Evolutionary conservation across 2,888 invertebrate genomes (phyloP), one percentile per base, ranked within the genome.

Genomic region (Anthoptus insignis): DNA sequence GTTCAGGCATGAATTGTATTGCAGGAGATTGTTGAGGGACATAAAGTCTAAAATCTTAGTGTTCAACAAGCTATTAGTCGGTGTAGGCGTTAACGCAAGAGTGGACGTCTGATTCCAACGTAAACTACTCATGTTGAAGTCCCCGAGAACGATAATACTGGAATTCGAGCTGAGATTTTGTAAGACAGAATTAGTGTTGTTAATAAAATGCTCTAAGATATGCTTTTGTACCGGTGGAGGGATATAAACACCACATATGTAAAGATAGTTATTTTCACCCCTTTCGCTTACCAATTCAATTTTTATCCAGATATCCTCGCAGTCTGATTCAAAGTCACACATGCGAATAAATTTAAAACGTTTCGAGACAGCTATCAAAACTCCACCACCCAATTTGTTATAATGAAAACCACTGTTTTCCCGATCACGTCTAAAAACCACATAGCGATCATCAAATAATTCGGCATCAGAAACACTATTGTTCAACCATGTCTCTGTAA

Each of bases 401-500:
- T 49, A 19, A 8, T 22, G 49, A 13, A 24, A 49, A 2, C 49
- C 27, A 8, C 49, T 22, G 3, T 4, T 7, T 49, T 49, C 27
- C 16, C 49, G 22, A 49, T 49, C 49, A 7, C 49, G 24, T 49
- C 49, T 49, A 21, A 24, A 24, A 24, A 49, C 49, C 13, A 24
- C 21, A 29, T 60, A 66, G 7, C 39, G 34, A 4, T 53, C 37
- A 19, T 37, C 50, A n/a, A 66, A 57, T 9, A 64, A 16, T 39
- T 67, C 67, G 8, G 24, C 56, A 21, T 60, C 61, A 2, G 16
- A 13, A 7, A 67, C 24, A 9, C 39, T 65, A 22, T 50, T 32
- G 29, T 65, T 49, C 13, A 65, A 19, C 64, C 64, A 67, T 4
- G 64, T 64, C 42, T 67, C 64, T n/a, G 67, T 67, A 21, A 37